phyloP scores from a whole-genome alignment of 2,888 invertebrate species.

The Zhuqinia jingwanae region DNA sequence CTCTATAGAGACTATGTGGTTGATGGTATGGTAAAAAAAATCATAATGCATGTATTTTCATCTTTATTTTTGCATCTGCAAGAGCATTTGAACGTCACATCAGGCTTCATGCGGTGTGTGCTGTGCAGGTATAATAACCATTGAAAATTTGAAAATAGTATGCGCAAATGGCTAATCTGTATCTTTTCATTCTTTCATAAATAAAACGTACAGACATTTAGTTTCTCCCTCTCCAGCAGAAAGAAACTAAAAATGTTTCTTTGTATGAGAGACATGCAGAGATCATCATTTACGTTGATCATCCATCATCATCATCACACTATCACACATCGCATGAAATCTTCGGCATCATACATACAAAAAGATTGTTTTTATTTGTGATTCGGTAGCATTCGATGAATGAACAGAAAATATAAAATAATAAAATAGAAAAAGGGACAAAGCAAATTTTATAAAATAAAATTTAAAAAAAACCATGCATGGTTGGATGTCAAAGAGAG shows the following conservation, averaged over 20 bases:
- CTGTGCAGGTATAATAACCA: conserved; percentile 6
- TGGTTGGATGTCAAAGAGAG: not conserved
- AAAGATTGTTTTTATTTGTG: too few relatives aligned
- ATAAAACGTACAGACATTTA: not conserved
- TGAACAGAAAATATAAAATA: too few relatives aligned
- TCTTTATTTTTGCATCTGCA: not conserved
- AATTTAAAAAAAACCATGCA: too few relatives aligned
- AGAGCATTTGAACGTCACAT: not conserved
- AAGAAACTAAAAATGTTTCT: too few relatives aligned
- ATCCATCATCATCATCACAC: too few relatives aligned
- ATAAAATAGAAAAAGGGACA: too few relatives aligned
- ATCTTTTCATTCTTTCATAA: not conserved
- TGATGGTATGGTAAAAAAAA: not conserved
- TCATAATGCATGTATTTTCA: not conserved
- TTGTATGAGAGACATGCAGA: not conserved
- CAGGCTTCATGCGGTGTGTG: not conserved
- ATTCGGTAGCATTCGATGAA: too few relatives aligned
- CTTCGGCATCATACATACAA: too few relatives aligned
- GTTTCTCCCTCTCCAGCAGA: too few relatives aligned
- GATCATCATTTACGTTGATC: not conserved
- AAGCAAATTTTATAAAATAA: too few relatives aligned
- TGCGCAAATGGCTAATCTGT: not conserved
- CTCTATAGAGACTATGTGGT: not conserved
- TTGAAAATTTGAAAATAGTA: not conserved
- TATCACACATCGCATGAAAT: too few relatives aligned